phyloP scores from a whole-genome alignment of 2,888 invertebrate genomes.

The Polymixis flavicincta region DNA sequence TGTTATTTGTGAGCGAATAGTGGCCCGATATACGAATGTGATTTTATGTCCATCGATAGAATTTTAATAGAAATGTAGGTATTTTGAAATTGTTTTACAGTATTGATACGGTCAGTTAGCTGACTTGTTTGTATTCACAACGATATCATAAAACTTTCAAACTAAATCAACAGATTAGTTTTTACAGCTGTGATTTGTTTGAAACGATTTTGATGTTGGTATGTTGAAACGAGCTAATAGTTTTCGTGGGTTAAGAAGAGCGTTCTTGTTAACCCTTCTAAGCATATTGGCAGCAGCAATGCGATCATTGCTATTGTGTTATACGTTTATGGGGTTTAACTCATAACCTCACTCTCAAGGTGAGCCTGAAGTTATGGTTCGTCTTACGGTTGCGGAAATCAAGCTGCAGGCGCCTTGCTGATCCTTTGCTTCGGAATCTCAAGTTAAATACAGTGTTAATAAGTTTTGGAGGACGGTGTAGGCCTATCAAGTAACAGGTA shows the following conservation, averaged over 20 bases:
- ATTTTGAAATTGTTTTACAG: slow-evolving; percentile 47
- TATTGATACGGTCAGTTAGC: slow-evolving; percentile 54
- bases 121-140: slow-evolving; percentile 48
- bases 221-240: neutral
- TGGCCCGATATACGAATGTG: slow-evolving; percentile 48
- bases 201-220: neutral
- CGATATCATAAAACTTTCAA: slow-evolving; percentile 28
- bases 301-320: neutral
- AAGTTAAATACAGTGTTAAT: too few relatives aligned
- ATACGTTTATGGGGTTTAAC: neutral
- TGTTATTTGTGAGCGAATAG: slow-evolving; percentile 44
- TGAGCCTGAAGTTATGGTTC: too few relatives aligned
- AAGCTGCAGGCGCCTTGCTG: neutral
- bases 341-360: too few relatives aligned
- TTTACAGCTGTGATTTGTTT: slow-evolving; percentile 11
- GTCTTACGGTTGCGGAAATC: neutral
- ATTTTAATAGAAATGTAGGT: slow-evolving; percentile 48
- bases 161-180: slow-evolving; percentile 27
- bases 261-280: neutral
- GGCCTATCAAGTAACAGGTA: too few relatives aligned
- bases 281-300: neutral
- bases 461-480: too few relatives aligned
- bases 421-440: neutral
- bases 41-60: slow-evolving; percentile 47
- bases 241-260: too few relatives aligned